Evolutionary conservation across 2,888 invertebrate species (phyloP), one percentile per base, ranked within the genome.

Genomic region (Plagiodera versicolora): DNA sequence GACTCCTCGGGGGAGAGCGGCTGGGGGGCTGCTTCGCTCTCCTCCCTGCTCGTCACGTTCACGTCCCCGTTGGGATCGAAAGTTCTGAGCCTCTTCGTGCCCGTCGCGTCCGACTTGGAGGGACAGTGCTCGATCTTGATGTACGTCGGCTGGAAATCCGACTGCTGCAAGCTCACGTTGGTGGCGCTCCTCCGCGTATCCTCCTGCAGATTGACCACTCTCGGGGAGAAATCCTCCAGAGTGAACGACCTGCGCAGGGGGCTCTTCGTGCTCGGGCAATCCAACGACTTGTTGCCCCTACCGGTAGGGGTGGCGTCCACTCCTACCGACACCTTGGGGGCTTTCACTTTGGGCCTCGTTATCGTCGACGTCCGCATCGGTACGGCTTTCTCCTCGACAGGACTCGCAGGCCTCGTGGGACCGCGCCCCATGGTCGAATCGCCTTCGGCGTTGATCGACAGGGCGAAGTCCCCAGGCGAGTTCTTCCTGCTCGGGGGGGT

Each of bases 281-380:
- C 86, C 47, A 86, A 79, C n/a, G 85, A 85, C 79, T 89, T 89
- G 63, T 86, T 85, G 19, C 89, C 89, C 64, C 91, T 82, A 1
- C 89, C 88, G 1, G 87, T 84, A 10, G 91, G 90, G 0, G 92
- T 92, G 0, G 92, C 92, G 76, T 92, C 91, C 28, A 92, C 83
- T 0, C 87, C 91, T 9, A 92, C 88, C 0, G 89, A 92, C 1
- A 92, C 87, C 79, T 90, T 88, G 68, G 84, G 87, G 0, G 87
- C 84, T 62, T 84, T 84, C 10, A 66, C 58, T 44, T 72, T 72
- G 8, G 72, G 71, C 19, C 69, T 67, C 10, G 70, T 71, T 55
- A 74, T 69, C 51, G 72, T 75, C 0, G 73, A 72, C 1, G 73
- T 73, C 64, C 74, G 74, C 18, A 73, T 64, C 8, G 72, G 52